Conservation (phyloP, 2,888 invertebrate genomes). For the Metellina segmentata region DNA sequence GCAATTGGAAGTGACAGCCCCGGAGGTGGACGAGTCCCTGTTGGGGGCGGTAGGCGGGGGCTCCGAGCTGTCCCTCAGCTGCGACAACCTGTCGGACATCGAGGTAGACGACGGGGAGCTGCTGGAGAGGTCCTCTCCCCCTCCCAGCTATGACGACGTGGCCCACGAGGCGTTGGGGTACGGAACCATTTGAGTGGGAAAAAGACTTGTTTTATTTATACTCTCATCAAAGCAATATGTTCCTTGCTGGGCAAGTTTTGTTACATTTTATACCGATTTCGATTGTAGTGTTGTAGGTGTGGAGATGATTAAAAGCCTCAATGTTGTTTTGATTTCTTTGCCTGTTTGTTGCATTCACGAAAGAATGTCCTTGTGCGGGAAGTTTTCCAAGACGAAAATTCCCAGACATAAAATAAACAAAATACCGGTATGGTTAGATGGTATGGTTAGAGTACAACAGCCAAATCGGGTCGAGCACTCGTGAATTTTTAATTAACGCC, state of each 20-base stretch:
- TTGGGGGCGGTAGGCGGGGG: background rate
- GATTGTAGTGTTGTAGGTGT: conserved; percentile 14
- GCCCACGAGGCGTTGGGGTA: conserved; percentile 80
- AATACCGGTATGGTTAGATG: too few relatives aligned
- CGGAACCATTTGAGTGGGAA: conserved; percentile 67
- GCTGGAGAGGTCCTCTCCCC: conserved; percentile 72
- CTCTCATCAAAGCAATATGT: background rate
- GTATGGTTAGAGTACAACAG: too few relatives aligned
- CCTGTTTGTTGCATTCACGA: too few relatives aligned
- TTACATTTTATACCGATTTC: conserved; percentile 53
- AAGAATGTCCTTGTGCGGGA: too few relatives aligned
- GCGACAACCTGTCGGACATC: conserved; percentile 41
- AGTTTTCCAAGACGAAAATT: too few relatives aligned
- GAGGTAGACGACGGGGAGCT: conserved; percentile 70
- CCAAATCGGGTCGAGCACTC: too few relatives aligned
- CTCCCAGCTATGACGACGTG: conserved; percentile 77
- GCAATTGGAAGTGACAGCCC: background rate
- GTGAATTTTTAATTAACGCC: too few relatives aligned
- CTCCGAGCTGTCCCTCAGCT: conserved; percentile 27
- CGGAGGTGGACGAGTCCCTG: background rate
- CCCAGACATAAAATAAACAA: too few relatives aligned
- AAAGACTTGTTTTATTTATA: background rate
- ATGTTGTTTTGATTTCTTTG: background rate
- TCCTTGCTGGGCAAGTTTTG: conserved; percentile 70
- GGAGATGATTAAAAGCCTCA: background rate